Evolutionary conservation across 2,797 vertebrate species (phyloP).

Genomic region (Melanotaenia boesemani): DNA sequence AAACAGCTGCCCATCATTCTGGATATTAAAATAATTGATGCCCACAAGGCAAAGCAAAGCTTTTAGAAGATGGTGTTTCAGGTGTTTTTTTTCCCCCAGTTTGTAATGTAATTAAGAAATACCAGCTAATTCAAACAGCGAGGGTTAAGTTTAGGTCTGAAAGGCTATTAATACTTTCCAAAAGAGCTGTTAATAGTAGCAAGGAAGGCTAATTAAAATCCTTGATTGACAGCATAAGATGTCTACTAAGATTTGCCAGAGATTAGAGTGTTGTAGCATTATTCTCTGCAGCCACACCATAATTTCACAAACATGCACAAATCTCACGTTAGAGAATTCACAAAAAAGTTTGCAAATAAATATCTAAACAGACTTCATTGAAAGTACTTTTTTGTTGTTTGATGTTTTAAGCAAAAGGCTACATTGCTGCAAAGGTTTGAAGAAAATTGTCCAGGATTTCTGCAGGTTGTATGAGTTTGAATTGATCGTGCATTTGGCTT

Average conservation of each 20-base stretch:
- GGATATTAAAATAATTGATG: neutral
- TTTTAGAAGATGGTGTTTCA: neutral
- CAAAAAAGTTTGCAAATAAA: neutral
- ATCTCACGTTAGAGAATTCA: neutral
- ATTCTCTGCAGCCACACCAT: neutral
- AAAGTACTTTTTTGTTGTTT: neutral
- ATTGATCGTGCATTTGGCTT: neutral
- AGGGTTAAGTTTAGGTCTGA: neutral
- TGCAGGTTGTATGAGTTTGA: neutral
- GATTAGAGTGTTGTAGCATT: neutral
- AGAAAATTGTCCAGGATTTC: neutral
- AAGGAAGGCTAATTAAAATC: neutral
- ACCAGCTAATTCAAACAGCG: neutral
- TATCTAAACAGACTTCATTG: neutral
- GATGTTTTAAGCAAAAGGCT: neutral
- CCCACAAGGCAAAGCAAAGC: no score
- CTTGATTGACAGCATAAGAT: neutral
- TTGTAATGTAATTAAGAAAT: constrained; percentile 1
- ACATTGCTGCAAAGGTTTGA: neutral
- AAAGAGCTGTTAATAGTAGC: neutral
- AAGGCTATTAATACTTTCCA: neutral
- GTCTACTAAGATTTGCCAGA: neutral
- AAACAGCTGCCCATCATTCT: neutral
- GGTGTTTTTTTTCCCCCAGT: no score
- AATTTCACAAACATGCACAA: no score